A percentile compares a stretch with the other conserved stretches of the same genome.
These are phyloP conservation scores for Eretmocerus hayati DNA, from an alignment of 2,888 invertebrate genomes.

Conservation along the genomic window DNA sequence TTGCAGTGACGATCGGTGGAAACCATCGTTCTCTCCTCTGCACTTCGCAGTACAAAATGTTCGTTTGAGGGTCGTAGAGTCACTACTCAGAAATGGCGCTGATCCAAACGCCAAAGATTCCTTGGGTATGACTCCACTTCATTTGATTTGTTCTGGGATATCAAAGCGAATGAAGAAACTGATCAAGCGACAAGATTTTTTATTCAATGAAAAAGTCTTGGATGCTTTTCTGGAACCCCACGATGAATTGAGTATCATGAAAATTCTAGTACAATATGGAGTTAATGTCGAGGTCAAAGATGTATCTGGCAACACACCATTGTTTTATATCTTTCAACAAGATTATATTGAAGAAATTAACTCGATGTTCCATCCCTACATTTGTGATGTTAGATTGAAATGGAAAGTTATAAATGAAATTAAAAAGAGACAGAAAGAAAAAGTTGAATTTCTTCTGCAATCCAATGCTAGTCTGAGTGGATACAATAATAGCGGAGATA, in stretches of 20 bases:
- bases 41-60: slow-evolving; percentile 4
- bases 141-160: neutral
- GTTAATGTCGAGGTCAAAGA: neutral
- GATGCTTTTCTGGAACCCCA: neutral
- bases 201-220: neutral
- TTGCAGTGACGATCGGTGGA: neutral
- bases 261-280: neutral
- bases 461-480: neutral
- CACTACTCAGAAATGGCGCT: slow-evolving; percentile 2
- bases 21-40: slow-evolving; percentile 4
- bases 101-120: neutral
- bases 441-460: neutral
- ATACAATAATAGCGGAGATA: neutral
- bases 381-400: neutral
- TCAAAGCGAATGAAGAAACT: neutral
- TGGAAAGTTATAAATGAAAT: neutral
- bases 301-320: neutral
- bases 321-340: neutral
- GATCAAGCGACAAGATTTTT: neutral
- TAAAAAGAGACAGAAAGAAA: neutral
- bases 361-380: neutral
- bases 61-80: neutral
- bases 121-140: neutral
- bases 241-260: neutral
- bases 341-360: neutral